Evolutionary conservation across 64 coral and sea anemone species (phyloP).

Genomic region (Pocillopora verrucosa): DNA sequence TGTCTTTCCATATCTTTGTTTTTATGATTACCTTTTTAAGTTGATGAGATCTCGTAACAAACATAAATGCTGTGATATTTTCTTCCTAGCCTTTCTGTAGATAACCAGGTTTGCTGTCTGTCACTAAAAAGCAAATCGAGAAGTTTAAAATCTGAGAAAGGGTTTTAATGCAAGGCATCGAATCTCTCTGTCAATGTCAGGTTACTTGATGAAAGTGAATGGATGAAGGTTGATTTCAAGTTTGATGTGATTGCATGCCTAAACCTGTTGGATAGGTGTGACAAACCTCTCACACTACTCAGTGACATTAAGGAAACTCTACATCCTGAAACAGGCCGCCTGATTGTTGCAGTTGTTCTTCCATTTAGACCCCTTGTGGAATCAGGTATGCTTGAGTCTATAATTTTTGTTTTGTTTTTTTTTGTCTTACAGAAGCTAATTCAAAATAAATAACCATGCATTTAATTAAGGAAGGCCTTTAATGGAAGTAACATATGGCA

Average conservation of each 20-base stretch:
- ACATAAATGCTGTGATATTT: too few species aligned
- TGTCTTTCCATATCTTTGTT: too few species aligned
- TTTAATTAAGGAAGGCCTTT: too few species aligned
- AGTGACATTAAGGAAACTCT: conserved; percentile 64
- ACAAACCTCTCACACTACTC: conserved; percentile 80
- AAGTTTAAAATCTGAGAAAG: not conserved
- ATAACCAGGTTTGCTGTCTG: too few species aligned
- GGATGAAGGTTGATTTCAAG: conserved; percentile 54
- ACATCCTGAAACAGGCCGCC: conserved; percentile 65
- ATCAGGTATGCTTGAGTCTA: conserved; percentile 56
- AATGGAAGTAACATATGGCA: too few species aligned
- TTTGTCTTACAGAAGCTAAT: not conserved
- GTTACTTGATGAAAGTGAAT: conserved; percentile 77
- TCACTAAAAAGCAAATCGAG: not conserved
- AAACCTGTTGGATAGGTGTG: conserved; percentile 95
- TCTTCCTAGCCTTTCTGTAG: too few species aligned
- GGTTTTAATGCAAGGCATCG: too few species aligned
- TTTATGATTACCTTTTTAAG: too few species aligned
- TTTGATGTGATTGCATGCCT: conserved; percentile 96
- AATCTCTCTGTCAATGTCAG: not conserved
- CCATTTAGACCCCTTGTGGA: conserved; percentile 95
- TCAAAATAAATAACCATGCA: too few species aligned
- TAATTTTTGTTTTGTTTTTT: not conserved
- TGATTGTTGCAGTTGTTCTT: conserved; percentile 84
- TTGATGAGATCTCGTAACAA: too few species aligned